These are phyloP conservation scores for Bombylius discolor DNA, from an alignment of 2,888 invertebrate genomes.

Conservation along the genomic window DNA sequence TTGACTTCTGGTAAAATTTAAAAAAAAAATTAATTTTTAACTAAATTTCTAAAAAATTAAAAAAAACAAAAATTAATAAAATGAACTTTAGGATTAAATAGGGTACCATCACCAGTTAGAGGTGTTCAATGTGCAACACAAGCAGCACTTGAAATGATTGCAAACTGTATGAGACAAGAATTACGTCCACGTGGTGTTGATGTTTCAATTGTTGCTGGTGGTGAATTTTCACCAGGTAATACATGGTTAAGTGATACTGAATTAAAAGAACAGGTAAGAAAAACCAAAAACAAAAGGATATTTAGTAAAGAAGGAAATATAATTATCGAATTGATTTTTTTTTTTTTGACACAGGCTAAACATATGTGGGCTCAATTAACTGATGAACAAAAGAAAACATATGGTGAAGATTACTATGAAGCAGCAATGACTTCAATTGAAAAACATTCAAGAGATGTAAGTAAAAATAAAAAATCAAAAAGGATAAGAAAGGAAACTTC, in stretches of 20 bases:
- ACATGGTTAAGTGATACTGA: constrained; percentile 60
- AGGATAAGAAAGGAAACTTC: too few relatives aligned
- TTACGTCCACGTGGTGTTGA: constrained; percentile 68
- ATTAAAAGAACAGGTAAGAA: constrained; percentile 44
- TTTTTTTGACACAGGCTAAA: constrained; percentile 42
- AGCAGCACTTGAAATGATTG: constrained; percentile 68
- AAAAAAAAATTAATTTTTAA: not conserved
- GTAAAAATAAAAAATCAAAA: too few relatives aligned
- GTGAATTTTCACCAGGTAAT: constrained; percentile 70
- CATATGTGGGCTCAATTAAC: constrained; percentile 71
- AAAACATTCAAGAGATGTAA: constrained; percentile 55
- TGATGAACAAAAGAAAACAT: constrained; percentile 63
- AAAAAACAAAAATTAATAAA: not conserved
- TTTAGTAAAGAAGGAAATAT: not conserved
- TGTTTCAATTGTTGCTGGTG: constrained; percentile 72
- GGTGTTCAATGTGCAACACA: constrained; percentile 69
- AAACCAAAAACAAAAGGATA: not conserved
- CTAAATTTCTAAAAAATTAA: too few relatives aligned
- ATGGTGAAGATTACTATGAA: constrained; percentile 74
- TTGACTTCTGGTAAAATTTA: constrained; percentile 53
- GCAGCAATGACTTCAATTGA: constrained; percentile 64
- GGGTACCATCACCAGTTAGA: constrained; percentile 65
- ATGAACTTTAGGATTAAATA: constrained; percentile 43
- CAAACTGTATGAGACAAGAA: constrained; percentile 66
- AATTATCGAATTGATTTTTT: not conserved